These are phyloP conservation scores for Picus viridis DNA, from an alignment of 2,797 vertebrate genomes.

Conservation along the genomic window DNA sequence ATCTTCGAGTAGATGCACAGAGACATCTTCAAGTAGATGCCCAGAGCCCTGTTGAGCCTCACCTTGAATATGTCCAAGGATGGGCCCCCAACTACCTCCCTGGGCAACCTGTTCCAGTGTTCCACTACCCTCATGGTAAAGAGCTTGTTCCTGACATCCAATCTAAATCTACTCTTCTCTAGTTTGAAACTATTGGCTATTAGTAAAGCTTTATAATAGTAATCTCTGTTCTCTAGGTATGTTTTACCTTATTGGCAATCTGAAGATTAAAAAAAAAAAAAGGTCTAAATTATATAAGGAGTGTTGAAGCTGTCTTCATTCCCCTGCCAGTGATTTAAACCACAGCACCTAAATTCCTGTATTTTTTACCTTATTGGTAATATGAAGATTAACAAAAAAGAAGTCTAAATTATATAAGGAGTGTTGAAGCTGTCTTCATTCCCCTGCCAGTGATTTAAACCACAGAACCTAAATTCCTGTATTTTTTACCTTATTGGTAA, in stretches of 20 bases:
- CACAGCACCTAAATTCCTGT: background rate
- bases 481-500: constrained; percentile 11
- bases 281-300: background rate
- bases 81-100: no score
- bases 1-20: no score
- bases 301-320: background rate
- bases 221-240: background rate
- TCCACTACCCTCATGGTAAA: no score
- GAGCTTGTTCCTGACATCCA: no score
- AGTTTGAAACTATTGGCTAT: background rate
- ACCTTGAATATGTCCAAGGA: no score
- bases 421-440: background rate
- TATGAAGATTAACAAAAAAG: background rate
- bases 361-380: constrained; percentile 4
- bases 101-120: no score
- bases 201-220: background rate
- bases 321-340: background rate
- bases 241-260: background rate
- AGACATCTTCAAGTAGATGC: no score
- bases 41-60: no score
- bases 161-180: no score
- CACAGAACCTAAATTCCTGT: background rate
- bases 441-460: background rate
- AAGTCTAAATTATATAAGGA: background rate
- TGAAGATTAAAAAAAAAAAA: background rate